Evolutionary conservation across 2,888 invertebrate species (phyloP).

Genomic region (Buathra laborator): DNA sequence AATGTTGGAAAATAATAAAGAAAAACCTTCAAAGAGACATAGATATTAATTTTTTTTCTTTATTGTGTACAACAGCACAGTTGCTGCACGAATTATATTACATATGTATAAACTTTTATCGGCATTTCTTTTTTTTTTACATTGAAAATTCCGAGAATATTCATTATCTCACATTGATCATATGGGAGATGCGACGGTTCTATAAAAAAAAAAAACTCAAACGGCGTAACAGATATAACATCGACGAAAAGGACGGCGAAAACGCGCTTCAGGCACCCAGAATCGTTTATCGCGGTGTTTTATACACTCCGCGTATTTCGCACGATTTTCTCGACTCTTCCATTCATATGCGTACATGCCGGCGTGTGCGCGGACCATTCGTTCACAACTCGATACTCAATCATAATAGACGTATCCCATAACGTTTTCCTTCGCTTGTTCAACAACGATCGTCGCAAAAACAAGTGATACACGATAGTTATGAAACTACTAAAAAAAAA

Average conservation of each 20-base stretch:
- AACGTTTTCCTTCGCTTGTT: background rate
- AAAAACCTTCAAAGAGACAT: background rate
- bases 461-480: background rate
- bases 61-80: slow-evolving; percentile 80
- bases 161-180: slow-evolving; percentile 73
- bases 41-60: slow-evolving; percentile 69
- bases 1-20: background rate
- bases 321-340: slow-evolving; percentile 5
- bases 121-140: slow-evolving; percentile 76
- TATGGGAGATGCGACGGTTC: slow-evolving; percentile 56
- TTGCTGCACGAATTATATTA: slow-evolving; percentile 82
- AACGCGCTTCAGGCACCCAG: slow-evolving; percentile 14
- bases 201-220: slow-evolving; percentile 16
- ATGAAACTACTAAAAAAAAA: background rate
- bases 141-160: slow-evolving; percentile 71
- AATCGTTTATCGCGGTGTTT: slow-evolving; percentile 8
- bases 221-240: slow-evolving; percentile 67
- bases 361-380: slow-evolving; percentile 43
- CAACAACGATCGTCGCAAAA: slow-evolving; percentile 7
- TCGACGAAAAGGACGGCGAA: slow-evolving; percentile 68
- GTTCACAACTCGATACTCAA: slow-evolving; percentile 22
- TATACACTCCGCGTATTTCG: background rate
- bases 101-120: slow-evolving; percentile 84
- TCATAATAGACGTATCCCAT: slow-evolving; percentile 12
- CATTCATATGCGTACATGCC: slow-evolving; percentile 41